Percentiles rank a stretch among this genome's conserved stretches.
These are phyloP conservation scores for Encarsia formosa DNA, from an alignment of 2,888 invertebrate genomes.

Conservation along the genomic window DNA sequence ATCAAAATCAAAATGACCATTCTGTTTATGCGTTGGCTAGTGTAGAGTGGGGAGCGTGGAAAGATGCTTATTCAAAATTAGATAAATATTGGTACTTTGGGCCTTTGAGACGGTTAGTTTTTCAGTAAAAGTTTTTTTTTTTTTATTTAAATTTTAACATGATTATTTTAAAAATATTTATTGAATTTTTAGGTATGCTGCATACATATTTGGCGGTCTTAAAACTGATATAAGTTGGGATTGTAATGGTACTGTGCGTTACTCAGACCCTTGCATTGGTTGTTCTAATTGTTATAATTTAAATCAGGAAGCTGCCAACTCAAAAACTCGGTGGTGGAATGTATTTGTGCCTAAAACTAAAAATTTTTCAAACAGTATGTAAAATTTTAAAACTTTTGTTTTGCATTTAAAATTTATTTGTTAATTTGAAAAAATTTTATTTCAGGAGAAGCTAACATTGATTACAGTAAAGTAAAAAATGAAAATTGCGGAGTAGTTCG, in stretches of 20 bases:
- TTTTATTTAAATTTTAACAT: not conserved
- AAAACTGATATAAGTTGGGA: constrained; percentile 65
- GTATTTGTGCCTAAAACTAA: constrained; percentile 48
- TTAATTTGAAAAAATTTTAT: constrained; percentile 20
- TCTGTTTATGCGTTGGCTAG: constrained; percentile 72
- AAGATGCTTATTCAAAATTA: constrained; percentile 70
- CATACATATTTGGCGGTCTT: constrained; percentile 72
- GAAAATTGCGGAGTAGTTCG: constrained; percentile 57
- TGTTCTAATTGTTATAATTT: constrained; percentile 68
- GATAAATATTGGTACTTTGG: constrained; percentile 91
- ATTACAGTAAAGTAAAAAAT: constrained; percentile 56
- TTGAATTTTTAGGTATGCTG: constrained; percentile 57
- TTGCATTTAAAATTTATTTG: not conserved
- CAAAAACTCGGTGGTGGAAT: constrained; percentile 53
- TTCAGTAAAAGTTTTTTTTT: too few species aligned
- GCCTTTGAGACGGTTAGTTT: constrained; percentile 57
- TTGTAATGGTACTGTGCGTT: constrained; percentile 68
- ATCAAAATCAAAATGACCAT: constrained; percentile 40
- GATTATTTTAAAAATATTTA: constrained; percentile 2
- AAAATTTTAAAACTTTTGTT: not conserved
- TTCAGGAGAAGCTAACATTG: constrained; percentile 35
- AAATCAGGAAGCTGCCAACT: constrained; percentile 34
- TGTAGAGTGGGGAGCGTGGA: constrained; percentile 81
- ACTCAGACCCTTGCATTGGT: constrained; percentile 75
- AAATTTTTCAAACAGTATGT: constrained; percentile 24